Evolutionary conservation across 2,888 invertebrate genomes (phyloP).

Genomic region (Metallyticus violacea): DNA sequence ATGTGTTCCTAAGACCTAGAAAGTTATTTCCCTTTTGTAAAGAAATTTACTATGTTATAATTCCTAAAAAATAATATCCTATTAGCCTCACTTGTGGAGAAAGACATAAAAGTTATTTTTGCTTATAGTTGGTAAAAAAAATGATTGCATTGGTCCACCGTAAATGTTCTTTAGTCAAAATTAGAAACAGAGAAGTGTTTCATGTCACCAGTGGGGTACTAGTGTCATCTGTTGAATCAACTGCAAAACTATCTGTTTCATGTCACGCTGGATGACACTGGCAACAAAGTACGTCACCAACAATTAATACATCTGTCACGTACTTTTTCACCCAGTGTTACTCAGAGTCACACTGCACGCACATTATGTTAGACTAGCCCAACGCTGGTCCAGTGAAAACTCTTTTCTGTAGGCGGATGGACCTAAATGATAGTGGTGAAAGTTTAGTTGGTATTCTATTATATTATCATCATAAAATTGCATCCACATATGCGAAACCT

Average conservation of each 20-base stretch:
- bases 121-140: not conserved
- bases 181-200: not conserved
- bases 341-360: not conserved
- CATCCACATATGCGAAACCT: not conserved
- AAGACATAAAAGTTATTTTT: not conserved
- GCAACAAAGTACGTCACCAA: not conserved
- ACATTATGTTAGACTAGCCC: not conserved
- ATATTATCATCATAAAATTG: not conserved
- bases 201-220: not conserved
- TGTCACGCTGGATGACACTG: not conserved
- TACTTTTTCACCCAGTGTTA: not conserved
- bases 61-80: not conserved
- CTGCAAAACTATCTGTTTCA: not conserved
- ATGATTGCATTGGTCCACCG: not conserved
- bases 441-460: not conserved
- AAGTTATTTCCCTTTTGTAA: not conserved
- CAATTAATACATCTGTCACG: not conserved
- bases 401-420: not conserved
- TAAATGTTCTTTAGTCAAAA: not conserved
- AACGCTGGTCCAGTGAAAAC: constrained; percentile 1
- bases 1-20: not conserved
- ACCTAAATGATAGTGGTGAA: not conserved
- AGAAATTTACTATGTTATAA: not conserved
- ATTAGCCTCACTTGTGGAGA: not conserved
- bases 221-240: constrained; percentile 6